A percentile compares a stretch with the other conserved stretches of the same genome.
Conservation (phyloP, 2,888 invertebrate species). For the Thecophora atra region DNA sequence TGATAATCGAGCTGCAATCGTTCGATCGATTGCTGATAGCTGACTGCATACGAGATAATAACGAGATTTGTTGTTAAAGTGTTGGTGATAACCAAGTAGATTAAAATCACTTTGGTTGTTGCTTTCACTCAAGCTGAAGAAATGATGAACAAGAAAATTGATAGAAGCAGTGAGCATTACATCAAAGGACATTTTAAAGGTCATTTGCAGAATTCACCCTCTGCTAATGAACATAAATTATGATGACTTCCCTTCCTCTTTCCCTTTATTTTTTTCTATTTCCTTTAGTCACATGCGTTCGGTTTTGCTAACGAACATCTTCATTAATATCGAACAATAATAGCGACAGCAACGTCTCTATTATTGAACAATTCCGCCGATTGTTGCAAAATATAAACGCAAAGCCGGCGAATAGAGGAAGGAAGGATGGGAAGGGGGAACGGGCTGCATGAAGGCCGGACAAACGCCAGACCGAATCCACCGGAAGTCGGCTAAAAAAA, state of each 20-base stretch:
- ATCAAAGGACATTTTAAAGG: too few relatives aligned
- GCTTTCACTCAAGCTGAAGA: too few relatives aligned
- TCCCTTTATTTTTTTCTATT: not conserved
- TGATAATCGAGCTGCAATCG: too few relatives aligned
- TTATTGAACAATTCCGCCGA: not conserved
- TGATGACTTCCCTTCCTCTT: not conserved
- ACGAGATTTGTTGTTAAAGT: too few relatives aligned
- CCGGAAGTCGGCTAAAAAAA: slow-evolving; percentile 16
- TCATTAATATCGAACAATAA: not conserved
- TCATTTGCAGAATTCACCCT: not conserved
- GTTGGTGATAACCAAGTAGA: too few relatives aligned
- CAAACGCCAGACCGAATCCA: not conserved
- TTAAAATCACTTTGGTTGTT: too few relatives aligned
- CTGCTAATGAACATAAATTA: slow-evolving; percentile 2
- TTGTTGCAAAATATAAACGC: not conserved
- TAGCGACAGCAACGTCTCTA: not conserved
- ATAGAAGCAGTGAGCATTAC: too few relatives aligned
- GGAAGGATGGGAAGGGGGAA: not conserved
- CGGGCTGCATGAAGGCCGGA: not conserved
- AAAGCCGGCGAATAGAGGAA: not conserved
- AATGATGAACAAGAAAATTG: too few relatives aligned
- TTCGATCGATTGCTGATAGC: too few relatives aligned
- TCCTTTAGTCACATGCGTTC: not conserved
- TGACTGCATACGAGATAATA: too few relatives aligned
- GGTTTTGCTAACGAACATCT: not conserved